Evolutionary conservation across 1,140 invertebrate species (phyloP).

Genomic region (Pissodes strobi): DNA sequence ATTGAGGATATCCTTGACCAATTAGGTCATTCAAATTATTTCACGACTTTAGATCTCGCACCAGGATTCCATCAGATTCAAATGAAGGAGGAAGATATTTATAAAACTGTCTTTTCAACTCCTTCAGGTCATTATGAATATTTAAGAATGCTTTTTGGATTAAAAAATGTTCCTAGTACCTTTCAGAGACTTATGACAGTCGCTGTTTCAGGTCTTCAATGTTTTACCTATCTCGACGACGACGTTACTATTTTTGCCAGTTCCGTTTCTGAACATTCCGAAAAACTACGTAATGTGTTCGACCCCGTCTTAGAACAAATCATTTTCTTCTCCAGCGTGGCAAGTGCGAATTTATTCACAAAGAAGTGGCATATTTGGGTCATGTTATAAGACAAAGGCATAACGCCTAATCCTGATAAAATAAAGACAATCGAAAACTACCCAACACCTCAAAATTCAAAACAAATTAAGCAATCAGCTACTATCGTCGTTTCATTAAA

Average conservation of each 20-base stretch:
- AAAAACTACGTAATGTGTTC: slow-evolving; percentile 28
- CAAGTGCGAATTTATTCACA: slow-evolving; percentile 55
- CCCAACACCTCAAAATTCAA: slow-evolving; percentile 48
- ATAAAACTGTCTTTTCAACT: slow-evolving; percentile 59
- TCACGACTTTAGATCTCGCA: slow-evolving; percentile 58
- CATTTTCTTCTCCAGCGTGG: slow-evolving; percentile 35
- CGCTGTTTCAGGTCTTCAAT: slow-evolving; percentile 45
- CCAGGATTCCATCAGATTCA: slow-evolving; percentile 60
- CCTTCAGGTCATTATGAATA: slow-evolving; percentile 49
- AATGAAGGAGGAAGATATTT: slow-evolving; percentile 49
- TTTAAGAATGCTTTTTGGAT: slow-evolving; percentile 51
- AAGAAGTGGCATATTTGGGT: slow-evolving; percentile 49
- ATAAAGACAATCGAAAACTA: slow-evolving; percentile 51
- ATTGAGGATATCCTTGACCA: slow-evolving; percentile 59
- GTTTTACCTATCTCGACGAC: slow-evolving; percentile 51
- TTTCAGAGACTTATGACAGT: slow-evolving; percentile 54
- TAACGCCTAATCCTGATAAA: slow-evolving; percentile 56
- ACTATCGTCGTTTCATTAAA: slow-evolving; percentile 37
- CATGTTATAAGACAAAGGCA: slow-evolving; percentile 53
- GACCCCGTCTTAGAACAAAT: slow-evolving; percentile 17
- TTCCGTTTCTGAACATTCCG: slow-evolving; percentile 45
- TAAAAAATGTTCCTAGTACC: slow-evolving; percentile 48
- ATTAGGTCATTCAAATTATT: slow-evolving; percentile 56
- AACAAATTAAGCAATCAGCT: slow-evolving; percentile 45
- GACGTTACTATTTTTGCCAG: too few species aligned